A percentile compares a stretch with the other conserved stretches of the same genome.
These are phyloP conservation scores for Lepisosteus oculatus DNA, from an alignment of 2,113 vertebrate species.

Conservation along the genomic window DNA sequence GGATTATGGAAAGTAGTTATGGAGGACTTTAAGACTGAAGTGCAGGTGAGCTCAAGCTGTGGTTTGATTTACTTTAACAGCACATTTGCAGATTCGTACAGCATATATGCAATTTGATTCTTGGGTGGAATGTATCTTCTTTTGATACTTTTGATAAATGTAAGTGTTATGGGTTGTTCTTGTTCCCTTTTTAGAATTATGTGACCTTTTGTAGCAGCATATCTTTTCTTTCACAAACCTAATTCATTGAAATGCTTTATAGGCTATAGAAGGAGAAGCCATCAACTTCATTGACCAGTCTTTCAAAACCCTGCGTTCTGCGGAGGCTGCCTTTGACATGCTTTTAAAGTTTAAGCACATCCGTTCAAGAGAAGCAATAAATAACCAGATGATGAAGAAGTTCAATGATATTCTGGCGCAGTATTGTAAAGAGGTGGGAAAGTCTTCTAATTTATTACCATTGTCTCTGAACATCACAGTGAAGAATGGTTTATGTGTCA, in stretches of 20 bases:
- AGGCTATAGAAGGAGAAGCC: slow-evolving; percentile 85
- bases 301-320: slow-evolving; percentile 83
- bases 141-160: not conserved
- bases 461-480: too few relatives aligned
- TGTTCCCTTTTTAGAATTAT: too few relatives aligned
- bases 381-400: slow-evolving; percentile 84
- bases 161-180: not conserved
- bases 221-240: too few relatives aligned
- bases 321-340: slow-evolving; percentile 84
- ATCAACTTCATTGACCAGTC: slow-evolving; percentile 83
- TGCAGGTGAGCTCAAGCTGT: slow-evolving; percentile 61
- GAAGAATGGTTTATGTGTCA: too few relatives aligned
- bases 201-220: too few relatives aligned
- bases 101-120: too few relatives aligned
- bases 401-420: slow-evolving; percentile 79
- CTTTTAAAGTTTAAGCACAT: slow-evolving; percentile 83
- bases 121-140: not conserved
- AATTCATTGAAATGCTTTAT: slow-evolving; percentile 8
- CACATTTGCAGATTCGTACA: too few relatives aligned
- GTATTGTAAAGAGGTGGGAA: slow-evolving; percentile 84
- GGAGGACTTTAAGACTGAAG: slow-evolving; percentile 73
- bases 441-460: not conserved
- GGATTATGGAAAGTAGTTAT: slow-evolving; percentile 76
- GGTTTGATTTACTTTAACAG: too few relatives aligned
- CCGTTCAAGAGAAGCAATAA: slow-evolving; percentile 71